Base-by-base conservation (phyloP, 2,888 invertebrate genomes). In the Aelia acuminata region DNA sequence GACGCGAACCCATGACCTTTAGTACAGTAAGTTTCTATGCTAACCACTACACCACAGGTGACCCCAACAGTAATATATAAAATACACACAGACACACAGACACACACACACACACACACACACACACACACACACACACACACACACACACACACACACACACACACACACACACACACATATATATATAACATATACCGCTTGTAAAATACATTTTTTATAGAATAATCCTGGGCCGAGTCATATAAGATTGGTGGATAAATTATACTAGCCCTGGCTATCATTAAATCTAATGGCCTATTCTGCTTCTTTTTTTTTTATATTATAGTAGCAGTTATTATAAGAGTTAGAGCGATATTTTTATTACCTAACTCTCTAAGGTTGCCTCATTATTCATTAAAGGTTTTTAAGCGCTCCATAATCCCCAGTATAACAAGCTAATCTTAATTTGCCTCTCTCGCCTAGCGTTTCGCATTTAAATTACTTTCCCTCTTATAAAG, bases 321-420 rank as follows among this genome's bases (percentile, higher is more conserved):
- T 26, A 57, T 57, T 57, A 57, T 11, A 57, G 57, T 57, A 7
- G 53, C 53, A 57, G 57, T 57, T 57, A 57, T 57, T 57, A 57
- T 26, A 13, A 57, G 11, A 57, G 26, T 26, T 57, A 57, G 26
- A 57, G 26, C 57, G 57, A 57, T 26, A 57, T 57, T 57, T 57
- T 57, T 57, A 57, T 57, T 26, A 13, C 57, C 22, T 13, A 3
- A 26, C 57, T 57, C 13, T 57, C 4, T 7, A 57, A 57, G 57
- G 57, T 57, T 57, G 26, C 57, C 57, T 57, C 57, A 57, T 57
- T 57, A 57, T 57, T 57, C 57, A 57, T 57, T 57, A 57, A 57
- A 57, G 26, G 57, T n/a, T 57, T 57, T 57, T 57, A 57, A 22
- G 57, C n/a, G 57, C 3, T 26, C 53, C 10, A 8, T 53, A 53